Base-by-base conservation (phyloP, 1,140 invertebrate genomes). In the Chlorops oryzae region DNA sequence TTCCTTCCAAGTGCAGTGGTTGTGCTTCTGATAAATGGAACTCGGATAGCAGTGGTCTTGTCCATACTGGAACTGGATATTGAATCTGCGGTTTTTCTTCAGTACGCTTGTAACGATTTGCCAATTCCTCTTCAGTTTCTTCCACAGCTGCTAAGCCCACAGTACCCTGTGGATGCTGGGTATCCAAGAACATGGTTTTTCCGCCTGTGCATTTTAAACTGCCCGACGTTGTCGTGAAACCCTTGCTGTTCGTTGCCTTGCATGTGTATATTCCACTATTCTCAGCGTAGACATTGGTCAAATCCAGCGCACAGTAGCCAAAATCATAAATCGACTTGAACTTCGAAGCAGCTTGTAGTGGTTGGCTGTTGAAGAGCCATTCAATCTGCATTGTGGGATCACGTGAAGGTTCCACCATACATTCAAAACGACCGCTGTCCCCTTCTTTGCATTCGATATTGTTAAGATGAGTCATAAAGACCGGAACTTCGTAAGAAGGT, bases 301-400 rank as follows among this genome's bases (percentile, higher is more conserved):
- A 81, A 66, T 94, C 91, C 55, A 95, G 73, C 24, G 88, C 81
- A 1, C 92, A 84, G 52, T 88, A 90, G 21, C 90, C 91, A 74
- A 94, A 94, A 62, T 95, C 90, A 59, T 92, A 90, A 18, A 83
- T 88, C 13, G 86, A 83, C 64, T 90, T 90, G 60, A 84, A 91
- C 63, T 88, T 81, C 3, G 89, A 79, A 23, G 87, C 90, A 37
- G 79, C 81, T 52, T 85, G 85, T 47, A 93, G 70, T 6, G 86
- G 82, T 73, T 90, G 86, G 12, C 86, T 87, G 63, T 93, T 93
- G 43, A 88, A 79, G 75, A 88, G 91, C 89, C 90, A 93, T 74
- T 92, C 90, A 59, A 95, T 88, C 62, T 87, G 87, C 78, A 97
- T 84, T 10, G 90, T 95, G 2, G 93, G 92, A 75, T 98, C 94